Base-by-base conservation (phyloP, 2,113 vertebrate species). In the Peromyscus polionotus region DNA sequence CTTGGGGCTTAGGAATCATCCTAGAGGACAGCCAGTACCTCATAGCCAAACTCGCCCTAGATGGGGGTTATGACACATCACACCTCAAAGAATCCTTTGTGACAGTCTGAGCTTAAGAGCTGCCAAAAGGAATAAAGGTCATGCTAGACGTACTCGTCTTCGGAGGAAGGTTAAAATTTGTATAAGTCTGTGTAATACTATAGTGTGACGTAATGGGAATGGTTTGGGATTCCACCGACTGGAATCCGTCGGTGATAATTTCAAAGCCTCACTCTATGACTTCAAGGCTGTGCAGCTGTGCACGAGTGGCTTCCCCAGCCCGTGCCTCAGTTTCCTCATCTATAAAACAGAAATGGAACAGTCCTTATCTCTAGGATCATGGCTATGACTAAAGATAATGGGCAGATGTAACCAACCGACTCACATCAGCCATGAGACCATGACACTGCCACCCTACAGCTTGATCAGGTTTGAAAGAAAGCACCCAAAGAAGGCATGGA, bases 1-100 rank as follows among this genome's bases (percentile, higher is more conserved):
- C 57, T 31, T 48, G 75, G 86, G 63, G n/a, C 83, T 92, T 68
- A 84, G 89, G 77, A 75, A 95, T 16, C 26, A 10, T 93, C 79
- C 79, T 19, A 79, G 28, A 93, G 86, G 57, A 94, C 31, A 89
- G 88, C 45, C 36, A 54, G 77, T 1, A 77, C n/a, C 91, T 67
- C 61, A 61, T 3, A 48, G 39, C 42, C 91, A 79, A 89, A 86
- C 24, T 68, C 63, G n/a, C 81, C 48, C 0, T 75, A 83, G 86
- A 75, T 0, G 22, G 4, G 31, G 75, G 85, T 63, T 65, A 10
- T 3, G 63, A 93, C 36, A 85, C 65, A 28, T 51, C 59, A 2
- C 1, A 9, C 42, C 93, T 94, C 88, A 16, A n/a, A 93, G 86
- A 89, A 48, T 89, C 91, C 61, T 17, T 61, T 36, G 8, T 20